A percentile compares a stretch with the other conserved stretches of the same genome.
Conservation (phyloP, 2,113 vertebrate genomes). For the Pavo muticus region DNA sequence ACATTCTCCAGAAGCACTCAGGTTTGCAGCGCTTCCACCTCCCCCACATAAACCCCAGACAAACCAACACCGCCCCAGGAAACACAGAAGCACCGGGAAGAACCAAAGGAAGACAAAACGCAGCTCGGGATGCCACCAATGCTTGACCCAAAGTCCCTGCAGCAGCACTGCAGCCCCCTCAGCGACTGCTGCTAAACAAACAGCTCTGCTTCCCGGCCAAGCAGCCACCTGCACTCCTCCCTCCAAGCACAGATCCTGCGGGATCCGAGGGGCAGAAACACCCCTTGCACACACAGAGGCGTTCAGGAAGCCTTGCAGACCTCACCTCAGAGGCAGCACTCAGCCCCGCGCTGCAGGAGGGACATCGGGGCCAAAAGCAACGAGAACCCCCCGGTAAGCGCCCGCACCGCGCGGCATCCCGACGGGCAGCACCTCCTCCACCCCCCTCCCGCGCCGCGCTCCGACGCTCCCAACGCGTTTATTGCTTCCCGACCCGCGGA, state of each 20-base stretch:
- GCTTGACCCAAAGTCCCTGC: neutral
- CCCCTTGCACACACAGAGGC: accelerated
- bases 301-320: accelerated
- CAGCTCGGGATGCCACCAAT: neutral
- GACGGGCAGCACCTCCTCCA: no score
- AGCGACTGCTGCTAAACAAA: neutral
- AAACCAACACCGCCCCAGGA: neutral
- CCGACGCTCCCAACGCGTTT: no score
- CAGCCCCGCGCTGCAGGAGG: neutral
- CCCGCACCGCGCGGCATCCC: no score
- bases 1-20: neutral
- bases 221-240: neutral
- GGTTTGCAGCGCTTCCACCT: no score
- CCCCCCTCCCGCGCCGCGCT: no score
- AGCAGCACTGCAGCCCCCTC: neutral
- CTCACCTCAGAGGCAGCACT: neutral
- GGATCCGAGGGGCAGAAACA: neutral
- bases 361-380: accelerated
- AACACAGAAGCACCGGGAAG: neutral
- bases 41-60: neutral
- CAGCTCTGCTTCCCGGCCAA: neutral
- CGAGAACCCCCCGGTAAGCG: accelerated
- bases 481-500: no score
- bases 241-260: accelerated
- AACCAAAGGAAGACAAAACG: neutral